Evolutionary conservation across 1,140 invertebrate genomes (phyloP), one percentile per base, ranked within the genome.

Genomic region (Saccostrea cuccullata): DNA sequence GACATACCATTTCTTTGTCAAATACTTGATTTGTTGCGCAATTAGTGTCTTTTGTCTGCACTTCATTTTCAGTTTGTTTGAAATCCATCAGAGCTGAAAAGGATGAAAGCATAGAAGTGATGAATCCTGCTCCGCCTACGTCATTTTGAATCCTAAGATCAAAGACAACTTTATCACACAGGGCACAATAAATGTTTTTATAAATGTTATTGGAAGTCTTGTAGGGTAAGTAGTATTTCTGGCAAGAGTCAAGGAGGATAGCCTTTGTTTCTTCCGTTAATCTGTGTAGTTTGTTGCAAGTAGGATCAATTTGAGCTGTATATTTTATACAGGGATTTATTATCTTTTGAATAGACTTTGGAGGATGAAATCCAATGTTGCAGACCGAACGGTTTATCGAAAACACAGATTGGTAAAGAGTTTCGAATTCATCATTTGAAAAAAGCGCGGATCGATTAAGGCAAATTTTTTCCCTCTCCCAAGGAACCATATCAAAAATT

Each of bases 61-160:
- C 6, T 77, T 26, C 26, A 13, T 36, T 36, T 77, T 30, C 70
- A 77, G 2, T 26, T 17, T 26, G 12, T 30, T 77, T 26, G 26
- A 77, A 77, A 30, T 77, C 30, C 70, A 77, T 77, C 23, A 77
- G 70, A 30, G 70, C 70, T 15, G 70, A 77, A 77, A 77, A 77
- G 13, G 70, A 11, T 15, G 26, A 30, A 30, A 77, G 23, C 26
- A 77, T 77, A 26, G 11, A 26, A 77, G 23, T 26, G 11, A 30
- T 13, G 30, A 2, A 30, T 12, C 15, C 13, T 64, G 13, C 15
- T 73, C 23, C 67, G 11, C 26, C 0, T 17, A 30, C 9, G 23
- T 36, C 26, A 26, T 36, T 30, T 26, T 77, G 26, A 77, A 77
- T 77, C 23, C 13, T 30, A 5, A 77, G 26, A 77, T 77, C 26